Conservation (phyloP, 2,797 vertebrate genomes). For the Pipistrellus pipistrellus region DNA sequence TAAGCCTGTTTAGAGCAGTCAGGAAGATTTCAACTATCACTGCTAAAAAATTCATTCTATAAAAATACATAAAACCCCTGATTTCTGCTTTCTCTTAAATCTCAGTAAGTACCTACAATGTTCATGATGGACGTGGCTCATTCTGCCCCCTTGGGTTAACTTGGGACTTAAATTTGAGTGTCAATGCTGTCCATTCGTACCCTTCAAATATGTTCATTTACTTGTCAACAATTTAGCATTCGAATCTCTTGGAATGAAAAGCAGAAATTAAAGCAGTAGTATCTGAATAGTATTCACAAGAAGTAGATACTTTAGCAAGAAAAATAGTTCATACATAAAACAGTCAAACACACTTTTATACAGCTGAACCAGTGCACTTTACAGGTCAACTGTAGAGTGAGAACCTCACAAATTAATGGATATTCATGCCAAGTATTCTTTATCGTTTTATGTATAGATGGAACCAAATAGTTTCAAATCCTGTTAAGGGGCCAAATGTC, state of each 20-base stretch:
- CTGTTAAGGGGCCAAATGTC: neutral
- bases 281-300: neutral
- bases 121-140: neutral
- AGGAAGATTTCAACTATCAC: neutral
- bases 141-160: neutral
- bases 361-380: neutral
- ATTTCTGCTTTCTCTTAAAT: neutral
- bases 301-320: neutral
- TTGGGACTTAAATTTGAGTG: neutral
- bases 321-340: neutral
- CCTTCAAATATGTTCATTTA: constrained; percentile 3
- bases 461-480: constrained; percentile 37
- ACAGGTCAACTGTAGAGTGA: neutral
- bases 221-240: constrained; percentile 15
- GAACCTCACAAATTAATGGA: neutral
- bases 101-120: neutral
- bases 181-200: neutral
- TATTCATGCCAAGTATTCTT: neutral
- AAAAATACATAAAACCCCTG: neutral
- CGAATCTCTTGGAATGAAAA: constrained; percentile 46
- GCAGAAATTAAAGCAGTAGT: constrained; percentile 17
- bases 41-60: neutral
- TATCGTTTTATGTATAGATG: neutral
- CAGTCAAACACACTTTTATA: neutral
- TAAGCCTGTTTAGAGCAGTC: neutral